phyloP scores from a whole-genome alignment of 2,113 vertebrate species.

The Nycticebus coucang region DNA sequence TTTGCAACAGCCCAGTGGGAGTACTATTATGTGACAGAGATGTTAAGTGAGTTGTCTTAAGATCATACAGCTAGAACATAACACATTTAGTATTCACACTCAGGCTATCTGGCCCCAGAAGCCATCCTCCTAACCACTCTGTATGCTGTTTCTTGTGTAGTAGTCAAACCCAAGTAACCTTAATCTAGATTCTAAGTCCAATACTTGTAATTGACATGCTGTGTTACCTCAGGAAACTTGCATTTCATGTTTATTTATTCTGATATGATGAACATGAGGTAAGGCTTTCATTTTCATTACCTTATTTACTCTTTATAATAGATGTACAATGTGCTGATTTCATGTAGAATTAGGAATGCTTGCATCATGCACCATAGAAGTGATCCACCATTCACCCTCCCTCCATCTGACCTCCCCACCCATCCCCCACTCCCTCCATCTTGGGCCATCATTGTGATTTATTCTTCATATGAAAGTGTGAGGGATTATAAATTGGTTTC shows the following conservation, averaged over 20 bases:
- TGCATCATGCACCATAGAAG: too few relatives aligned
- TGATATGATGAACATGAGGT: not conserved
- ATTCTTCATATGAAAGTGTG: too few relatives aligned
- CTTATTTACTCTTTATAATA: slow-evolving; percentile 26
- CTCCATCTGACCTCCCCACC: too few relatives aligned
- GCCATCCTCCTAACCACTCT: not conserved
- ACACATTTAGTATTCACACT: not conserved
- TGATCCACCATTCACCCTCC: too few relatives aligned
- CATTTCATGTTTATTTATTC: not conserved
- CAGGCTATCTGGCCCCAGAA: not conserved
- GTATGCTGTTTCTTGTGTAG: not conserved
- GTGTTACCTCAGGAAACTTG: not conserved
- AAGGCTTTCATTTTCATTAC: slow-evolving; percentile 10
- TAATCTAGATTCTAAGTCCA: not conserved
- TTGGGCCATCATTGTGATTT: too few relatives aligned
- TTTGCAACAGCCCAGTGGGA: not conserved
- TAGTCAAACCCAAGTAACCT: not conserved
- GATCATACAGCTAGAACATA: not conserved
- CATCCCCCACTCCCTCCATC: too few relatives aligned
- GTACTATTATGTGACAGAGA: not conserved
- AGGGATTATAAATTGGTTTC: too few relatives aligned
- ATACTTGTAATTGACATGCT: not conserved
- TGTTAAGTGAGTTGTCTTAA: slow-evolving; percentile 1
- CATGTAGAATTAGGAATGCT: too few relatives aligned
- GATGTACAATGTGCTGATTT: not conserved